These are phyloP conservation scores for Nettapus auritus DNA, from an alignment of 2,113 vertebrate species.

Conservation along the genomic window DNA sequence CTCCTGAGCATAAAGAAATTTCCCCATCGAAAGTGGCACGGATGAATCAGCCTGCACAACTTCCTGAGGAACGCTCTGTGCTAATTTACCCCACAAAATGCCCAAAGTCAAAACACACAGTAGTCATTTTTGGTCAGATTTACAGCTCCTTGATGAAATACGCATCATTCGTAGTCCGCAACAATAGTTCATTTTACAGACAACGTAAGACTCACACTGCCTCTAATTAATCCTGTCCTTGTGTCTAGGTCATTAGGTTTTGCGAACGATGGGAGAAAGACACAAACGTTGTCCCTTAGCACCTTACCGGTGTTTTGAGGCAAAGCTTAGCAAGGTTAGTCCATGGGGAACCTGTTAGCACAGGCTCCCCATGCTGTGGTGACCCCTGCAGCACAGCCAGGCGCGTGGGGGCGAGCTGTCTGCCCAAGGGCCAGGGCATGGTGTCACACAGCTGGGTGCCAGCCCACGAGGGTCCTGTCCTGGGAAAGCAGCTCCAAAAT, in stretches of 20 bases:
- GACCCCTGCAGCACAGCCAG: neutral
- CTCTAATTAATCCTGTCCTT: neutral
- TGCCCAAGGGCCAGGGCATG: neutral
- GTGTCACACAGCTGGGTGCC: neutral
- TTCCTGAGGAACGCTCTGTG: neutral
- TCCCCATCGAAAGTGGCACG: accelerated
- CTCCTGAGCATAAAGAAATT: neutral
- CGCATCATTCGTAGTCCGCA: neutral
- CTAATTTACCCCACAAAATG: neutral
- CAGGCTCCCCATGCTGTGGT: neutral
- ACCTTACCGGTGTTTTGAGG: neutral
- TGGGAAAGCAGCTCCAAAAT: neutral
- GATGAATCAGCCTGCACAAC: neutral
- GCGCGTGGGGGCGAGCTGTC: accelerated
- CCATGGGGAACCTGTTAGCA: too few relatives aligned
- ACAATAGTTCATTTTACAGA: neutral
- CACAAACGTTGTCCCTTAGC: neutral
- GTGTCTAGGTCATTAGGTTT: neutral
- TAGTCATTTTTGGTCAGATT: neutral
- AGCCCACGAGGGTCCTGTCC: neutral
- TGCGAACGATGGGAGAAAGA: neutral
- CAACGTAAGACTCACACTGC: neutral
- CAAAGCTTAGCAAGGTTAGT: neutral
- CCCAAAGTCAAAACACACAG: neutral
- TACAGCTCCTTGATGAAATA: neutral